Evolutionary conservation across 2,888 invertebrate genomes (phyloP), one percentile per base, ranked within the genome.

Genomic region (Antheraea yamamai): DNA sequence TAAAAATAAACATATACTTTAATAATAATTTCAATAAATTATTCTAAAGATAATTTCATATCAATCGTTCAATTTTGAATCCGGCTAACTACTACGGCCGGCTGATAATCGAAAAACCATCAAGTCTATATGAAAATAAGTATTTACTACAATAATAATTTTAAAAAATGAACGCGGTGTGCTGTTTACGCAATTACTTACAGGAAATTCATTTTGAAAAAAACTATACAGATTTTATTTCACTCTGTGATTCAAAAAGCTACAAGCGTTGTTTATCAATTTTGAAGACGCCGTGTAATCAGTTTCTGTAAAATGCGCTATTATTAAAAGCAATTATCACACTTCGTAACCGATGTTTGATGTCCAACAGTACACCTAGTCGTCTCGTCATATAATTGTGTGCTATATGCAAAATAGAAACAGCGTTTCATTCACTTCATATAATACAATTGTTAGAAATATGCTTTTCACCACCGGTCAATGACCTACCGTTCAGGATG

Each of bases 401-500:
- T 75, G 76, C 76, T 73, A 75, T 70, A 82, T 76, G 77, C 79
- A 78, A 82, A 84, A 82, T 78, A 80, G 77, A 79, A 77, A 47
- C 76, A 79, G 75, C 77, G 83, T 85, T 85, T 84, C 84, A 85
- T 88, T 91, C 89, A 90, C 85, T 87, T 88, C 83, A 82, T 83
- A 87, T 84, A 61, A 87, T 85, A 83, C 84, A 82, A 84, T 81
- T 85, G 87, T 85, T 87, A 85, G 87, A 84, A 86, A 87, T 90
- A 85, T 81, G 87, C 91, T 91, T 92, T 92, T 91, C 91, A 91
- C 85, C 81, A 82, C 84, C 87, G 92, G 88, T 92, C 91, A 85
- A 84, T 85, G 87, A 82, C 91, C 85, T 87, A 81, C 81, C 85
- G 92, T 92, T 91, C 93, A 93, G 93, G 93, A 93, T 92, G 88